Evolutionary conservation across 1,140 invertebrate genomes (phyloP), one percentile per base, ranked within the genome.

Genomic region (Scylla paramamosain): DNA sequence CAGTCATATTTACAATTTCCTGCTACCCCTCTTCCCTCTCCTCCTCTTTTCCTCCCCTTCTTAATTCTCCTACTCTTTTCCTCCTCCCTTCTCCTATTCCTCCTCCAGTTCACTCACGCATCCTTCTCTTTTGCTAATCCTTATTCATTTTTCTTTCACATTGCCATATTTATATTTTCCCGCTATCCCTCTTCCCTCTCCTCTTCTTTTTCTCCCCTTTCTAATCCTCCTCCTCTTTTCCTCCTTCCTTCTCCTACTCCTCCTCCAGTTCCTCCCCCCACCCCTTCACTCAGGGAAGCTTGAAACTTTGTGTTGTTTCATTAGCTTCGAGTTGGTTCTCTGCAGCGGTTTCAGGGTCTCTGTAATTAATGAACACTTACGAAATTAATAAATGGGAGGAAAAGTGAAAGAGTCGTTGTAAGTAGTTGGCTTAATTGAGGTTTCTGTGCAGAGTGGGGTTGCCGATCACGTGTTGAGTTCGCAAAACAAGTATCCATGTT

Each of bases 261-360:
- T 77, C 25, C 67, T 77, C 67, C 67, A 0, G 0, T 20, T 77
- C 67, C 67, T 77, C 67, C 25, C n/a, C 67, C 67, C 8, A 0
- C 8, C 8, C 7, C n/a, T 16, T 16, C n/a, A 6, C 67, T 77
- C 67, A n/a, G 67, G 67, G 67, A 25, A 77, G 25, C 67, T 77
- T 77, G 67, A 77, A 77, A 77, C 67, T 77, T 77, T 77, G 67
- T 77, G 67, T 77, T 77, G 67, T 77, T 77, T 77, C 67, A 77
- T 77, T 77, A 77, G 67, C 67, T 77, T 77, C 67, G 20, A 77
- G 67, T 77, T 77, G 67, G 67, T 77, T 77, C 67, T 77, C 67
- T n/a, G 12, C 0, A n/a, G 67, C 67, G 67, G 67, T 77, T n/a
- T 77, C 67, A 7, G 67, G 67, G 67, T 77, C 67, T 77, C n/a